A percentile compares a stretch with the other conserved stretches of the same genome.
Evolutionary conservation across 2,888 invertebrate genomes (phyloP).

Genomic region (Spilosoma lubricipeda): DNA sequence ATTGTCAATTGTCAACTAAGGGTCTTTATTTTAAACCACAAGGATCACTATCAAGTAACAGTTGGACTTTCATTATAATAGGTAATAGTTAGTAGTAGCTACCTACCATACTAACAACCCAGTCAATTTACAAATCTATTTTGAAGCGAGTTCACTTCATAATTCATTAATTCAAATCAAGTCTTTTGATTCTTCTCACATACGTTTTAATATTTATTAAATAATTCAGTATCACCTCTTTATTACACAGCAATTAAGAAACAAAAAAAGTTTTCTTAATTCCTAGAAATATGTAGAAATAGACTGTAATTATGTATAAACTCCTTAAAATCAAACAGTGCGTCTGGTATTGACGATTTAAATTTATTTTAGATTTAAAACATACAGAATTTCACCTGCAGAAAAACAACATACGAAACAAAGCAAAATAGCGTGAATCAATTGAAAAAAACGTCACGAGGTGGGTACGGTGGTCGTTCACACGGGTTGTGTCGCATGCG

Average conservation of each 20-base stretch:
- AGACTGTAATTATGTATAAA: neutral
- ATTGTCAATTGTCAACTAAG: neutral
- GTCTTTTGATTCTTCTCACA: neutral
- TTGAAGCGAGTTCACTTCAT: neutral
- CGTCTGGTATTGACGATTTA: neutral
- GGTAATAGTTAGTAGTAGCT: too few relatives aligned
- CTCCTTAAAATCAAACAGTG: neutral
- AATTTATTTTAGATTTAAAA: neutral
- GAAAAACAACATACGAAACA: neutral
- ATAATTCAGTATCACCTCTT: too few relatives aligned
- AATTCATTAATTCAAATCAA: neutral
- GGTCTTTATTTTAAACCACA: neutral
- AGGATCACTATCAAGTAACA: neutral
- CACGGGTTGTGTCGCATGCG: constrained; percentile 50
- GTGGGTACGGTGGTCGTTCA: constrained; percentile 45
- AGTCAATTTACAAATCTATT: neutral
- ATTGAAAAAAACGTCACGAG: constrained; percentile 8
- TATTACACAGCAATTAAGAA: neutral
- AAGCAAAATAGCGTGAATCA: constrained; percentile 12
- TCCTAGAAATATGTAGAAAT: neutral
- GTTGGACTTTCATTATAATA: neutral
- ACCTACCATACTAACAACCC: neutral
- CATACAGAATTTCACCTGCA: neutral
- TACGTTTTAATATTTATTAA: neutral
- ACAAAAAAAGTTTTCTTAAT: neutral